Evolutionary conservation across 2,113 vertebrate species (phyloP).

Genomic region (Passer montanus): DNA sequence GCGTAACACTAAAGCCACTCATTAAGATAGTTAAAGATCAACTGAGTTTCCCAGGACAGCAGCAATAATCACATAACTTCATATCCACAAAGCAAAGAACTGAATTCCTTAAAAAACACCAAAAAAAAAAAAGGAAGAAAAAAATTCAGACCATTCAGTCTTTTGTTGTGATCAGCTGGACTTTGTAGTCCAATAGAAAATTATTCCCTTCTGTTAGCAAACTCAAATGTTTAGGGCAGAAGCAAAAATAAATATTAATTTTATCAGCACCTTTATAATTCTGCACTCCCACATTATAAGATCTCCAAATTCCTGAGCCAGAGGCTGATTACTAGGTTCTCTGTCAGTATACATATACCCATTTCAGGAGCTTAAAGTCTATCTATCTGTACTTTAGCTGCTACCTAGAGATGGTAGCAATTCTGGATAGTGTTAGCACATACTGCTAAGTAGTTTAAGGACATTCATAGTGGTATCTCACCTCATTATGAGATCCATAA

Average conservation of each 20-base stretch:
- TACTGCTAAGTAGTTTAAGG: background rate
- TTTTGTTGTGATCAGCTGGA: background rate
- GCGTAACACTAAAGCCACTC: background rate
- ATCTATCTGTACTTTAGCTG: background rate
- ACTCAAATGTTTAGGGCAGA: background rate
- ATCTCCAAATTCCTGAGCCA: background rate
- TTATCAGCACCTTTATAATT: background rate
- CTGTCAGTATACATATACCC: too few species aligned
- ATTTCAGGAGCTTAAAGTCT: background rate
- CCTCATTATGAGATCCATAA: background rate
- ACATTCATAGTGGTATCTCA: background rate
- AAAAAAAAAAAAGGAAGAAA: background rate
- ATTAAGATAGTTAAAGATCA: background rate
- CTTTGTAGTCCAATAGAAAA: background rate
- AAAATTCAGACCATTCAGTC: background rate
- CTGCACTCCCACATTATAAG: background rate
- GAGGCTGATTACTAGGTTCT: background rate
- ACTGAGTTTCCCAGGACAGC: background rate
- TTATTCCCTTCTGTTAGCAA: background rate
- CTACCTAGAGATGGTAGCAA: background rate
- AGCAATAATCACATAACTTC: background rate
- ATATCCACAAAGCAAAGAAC: background rate
- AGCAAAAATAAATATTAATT: background rate
- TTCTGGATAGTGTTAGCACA: background rate
- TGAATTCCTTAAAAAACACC: background rate